Percentiles rank a stretch among this genome's conserved stretches.
phyloP scores from a whole-genome alignment of 2,113 vertebrate species.

The Antigone vipio region DNA sequence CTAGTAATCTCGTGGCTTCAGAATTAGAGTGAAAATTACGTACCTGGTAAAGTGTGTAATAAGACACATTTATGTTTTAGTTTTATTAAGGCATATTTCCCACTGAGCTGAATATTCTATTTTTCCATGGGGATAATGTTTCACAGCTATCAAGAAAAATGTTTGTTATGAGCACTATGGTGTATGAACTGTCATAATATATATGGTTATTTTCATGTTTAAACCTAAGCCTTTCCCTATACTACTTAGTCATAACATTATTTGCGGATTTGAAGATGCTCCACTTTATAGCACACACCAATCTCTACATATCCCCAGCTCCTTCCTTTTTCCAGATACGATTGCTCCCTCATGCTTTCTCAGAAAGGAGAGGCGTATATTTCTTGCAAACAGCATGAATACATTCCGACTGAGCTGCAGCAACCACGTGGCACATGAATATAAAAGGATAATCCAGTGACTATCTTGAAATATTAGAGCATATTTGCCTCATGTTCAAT shows the following conservation, averaged over 20 bases:
- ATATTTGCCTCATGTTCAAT: not conserved
- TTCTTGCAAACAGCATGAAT: not conserved
- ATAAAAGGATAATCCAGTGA: not conserved
- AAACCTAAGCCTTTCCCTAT: not conserved
- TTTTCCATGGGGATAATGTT: not conserved
- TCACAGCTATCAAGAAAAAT: not conserved
- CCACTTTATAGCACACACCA: not conserved
- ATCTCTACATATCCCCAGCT: not conserved
- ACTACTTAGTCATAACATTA: not conserved
- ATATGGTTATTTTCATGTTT: not conserved
- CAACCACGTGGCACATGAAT: not conserved
- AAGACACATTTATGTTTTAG: not conserved
- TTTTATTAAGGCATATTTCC: not conserved
- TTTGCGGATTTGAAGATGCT: not conserved
- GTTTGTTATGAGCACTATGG: not conserved
- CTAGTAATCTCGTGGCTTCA: not conserved
- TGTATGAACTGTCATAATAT: not conserved
- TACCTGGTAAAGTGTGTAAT: not conserved
- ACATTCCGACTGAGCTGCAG: not conserved
- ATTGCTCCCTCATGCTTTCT: not conserved
- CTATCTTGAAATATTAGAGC: not conserved
- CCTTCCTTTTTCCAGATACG: not conserved
- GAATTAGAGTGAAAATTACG: not conserved
- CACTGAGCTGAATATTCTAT: not conserved
- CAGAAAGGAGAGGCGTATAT: not conserved